Base-by-base conservation (phyloP, 2,113 vertebrate species). In the Mustela nigripes region DNA sequence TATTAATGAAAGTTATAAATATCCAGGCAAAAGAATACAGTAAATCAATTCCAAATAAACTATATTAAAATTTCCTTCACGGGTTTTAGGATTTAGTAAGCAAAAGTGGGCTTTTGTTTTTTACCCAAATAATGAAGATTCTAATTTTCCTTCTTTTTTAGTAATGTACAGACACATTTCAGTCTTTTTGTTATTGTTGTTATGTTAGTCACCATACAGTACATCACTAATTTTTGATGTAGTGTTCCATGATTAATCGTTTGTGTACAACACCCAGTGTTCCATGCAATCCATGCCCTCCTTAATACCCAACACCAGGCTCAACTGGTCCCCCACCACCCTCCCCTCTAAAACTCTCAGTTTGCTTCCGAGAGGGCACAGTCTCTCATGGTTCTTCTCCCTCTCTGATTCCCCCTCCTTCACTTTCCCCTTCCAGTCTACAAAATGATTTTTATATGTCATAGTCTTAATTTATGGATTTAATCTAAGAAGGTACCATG, bases 1-100 rank as follows among this genome's bases (percentile, higher is more conserved):
- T 95, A 92, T 82, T 90, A 96, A 95, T 92, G 67, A 71, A 89
- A 80, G 67, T 95, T 98, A 97, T 93, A 96, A 82, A 96, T 82
- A 96, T 65, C 53, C 33, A 93, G 89, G 22, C 36, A 89, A 97
- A 97, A 94, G 21, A 73, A 79, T 18, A 73, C 18, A 94, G n/a
- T 5, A 92, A 86, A 94, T 82, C 26, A 83, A 63, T 89, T 95
- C 39, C 69, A 96, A 95, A 84, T 84, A 94, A 80, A 73, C 31
- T 45, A 21, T 60, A 7, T 39, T 94, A 87, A 67, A 53, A 67
- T 53, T 96, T 95, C 53, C 67, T 74, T 95, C 60, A 79, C 2
- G 67, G 42, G 10, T 89, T 86, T 95, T 88, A 0, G 14, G 31
- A 65, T 78, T 94, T 88, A 89, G 36, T 86, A 94, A 93, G 4